Evolutionary conservation across 2,888 invertebrate genomes (phyloP), one percentile per base, ranked within the genome.

Genomic region (Alloplasta piceator): DNA sequence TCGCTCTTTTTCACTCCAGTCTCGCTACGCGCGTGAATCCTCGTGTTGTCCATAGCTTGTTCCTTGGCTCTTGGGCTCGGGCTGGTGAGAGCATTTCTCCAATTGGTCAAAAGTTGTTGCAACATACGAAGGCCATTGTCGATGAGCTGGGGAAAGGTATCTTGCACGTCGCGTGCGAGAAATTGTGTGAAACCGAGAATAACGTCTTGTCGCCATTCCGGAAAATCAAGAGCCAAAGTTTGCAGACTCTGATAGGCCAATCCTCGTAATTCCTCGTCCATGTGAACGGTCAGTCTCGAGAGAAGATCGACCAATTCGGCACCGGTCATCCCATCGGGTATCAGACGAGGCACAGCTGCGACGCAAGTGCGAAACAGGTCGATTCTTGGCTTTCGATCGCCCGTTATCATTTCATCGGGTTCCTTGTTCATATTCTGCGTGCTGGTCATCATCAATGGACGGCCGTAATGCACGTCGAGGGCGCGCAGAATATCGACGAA

Each of bases 281-380:
- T 97, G 91, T 99, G 99, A 0, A 99, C 97, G 0, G 99, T 99
- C 60, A 99, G 94, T 5, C 99, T 94, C 50, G 98, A 96, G 4
- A 99, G 93, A 84, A 99, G 94, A 89, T 99, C 99, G 4, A 99
- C 98, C 76, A 99, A 93, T 92, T 99, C 99, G 43, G 96, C 95
- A 9, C 97, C 95, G 12, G 97, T 97, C 98, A 99, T 99, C 9
- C 98, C 99, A 90, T 99, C 99, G 0, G 99, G 99, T 86, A 99
- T 98, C 36, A 99, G 93, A 82, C 99, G 95, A 0, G 99, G 99
- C 87, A 99, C 98, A 5, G 99, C 99, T 6, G 99, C 99, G 12
- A 99, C 98, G 90, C 99, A 99, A 0, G 99, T 99, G 56, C 99
- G 95, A 91, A 99, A 99, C 87, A 99, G 93, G 93, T 99, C 99